Evolutionary conservation across 1,140 invertebrate genomes (phyloP).

Genomic region (Temnothorax nylanderi): DNA sequence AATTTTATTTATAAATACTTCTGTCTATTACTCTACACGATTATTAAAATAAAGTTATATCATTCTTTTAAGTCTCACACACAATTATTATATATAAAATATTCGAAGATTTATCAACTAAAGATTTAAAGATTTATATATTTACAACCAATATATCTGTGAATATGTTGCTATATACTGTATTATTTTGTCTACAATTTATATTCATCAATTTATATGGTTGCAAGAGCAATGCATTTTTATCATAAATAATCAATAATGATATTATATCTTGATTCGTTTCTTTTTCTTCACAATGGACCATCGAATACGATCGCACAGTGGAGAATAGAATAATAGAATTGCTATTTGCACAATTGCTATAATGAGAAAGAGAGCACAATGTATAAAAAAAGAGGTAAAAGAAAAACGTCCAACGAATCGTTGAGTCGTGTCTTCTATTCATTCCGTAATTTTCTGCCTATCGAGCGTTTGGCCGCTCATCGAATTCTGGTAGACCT

Average conservation of each 20-base stretch:
- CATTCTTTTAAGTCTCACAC: neutral
- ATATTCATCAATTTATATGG: neutral
- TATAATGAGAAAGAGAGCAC: constrained; percentile 2
- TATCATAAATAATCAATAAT: neutral
- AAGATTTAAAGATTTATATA: neutral
- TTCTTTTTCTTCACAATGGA: neutral
- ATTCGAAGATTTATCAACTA: neutral
- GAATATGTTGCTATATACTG: neutral
- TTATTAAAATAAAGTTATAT: neutral
- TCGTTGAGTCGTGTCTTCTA: constrained; percentile 66
- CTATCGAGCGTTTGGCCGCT: constrained; percentile 60
- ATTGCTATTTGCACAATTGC: constrained; percentile 13
- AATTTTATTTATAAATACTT: neutral
- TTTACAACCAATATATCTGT: neutral
- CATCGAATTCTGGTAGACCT: constrained; percentile 33
- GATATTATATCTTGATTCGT: neutral
- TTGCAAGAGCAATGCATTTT: neutral
- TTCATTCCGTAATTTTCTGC: constrained; percentile 70
- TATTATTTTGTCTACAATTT: neutral
- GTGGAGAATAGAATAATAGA: neutral
- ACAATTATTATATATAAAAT: neutral
- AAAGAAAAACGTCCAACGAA: constrained; percentile 46
- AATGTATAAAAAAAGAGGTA: constrained; percentile 8
- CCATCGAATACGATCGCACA: neutral
- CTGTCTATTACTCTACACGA: neutral